Conservation (phyloP, 53 echinoderm and acorn worm species). For the Holothuria scabra region DNA sequence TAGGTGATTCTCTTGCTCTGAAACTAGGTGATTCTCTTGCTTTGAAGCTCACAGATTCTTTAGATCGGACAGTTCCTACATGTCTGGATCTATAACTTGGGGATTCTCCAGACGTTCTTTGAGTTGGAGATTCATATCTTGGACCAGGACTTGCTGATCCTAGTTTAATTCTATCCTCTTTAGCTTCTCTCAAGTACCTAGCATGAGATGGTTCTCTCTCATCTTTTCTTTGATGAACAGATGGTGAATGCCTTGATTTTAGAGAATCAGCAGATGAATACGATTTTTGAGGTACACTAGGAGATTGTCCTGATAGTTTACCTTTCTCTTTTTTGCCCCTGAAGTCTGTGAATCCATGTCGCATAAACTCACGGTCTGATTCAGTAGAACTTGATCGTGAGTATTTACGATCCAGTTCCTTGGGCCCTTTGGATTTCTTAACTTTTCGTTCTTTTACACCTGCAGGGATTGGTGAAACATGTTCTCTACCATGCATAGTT, state of each 20-base stretch:
- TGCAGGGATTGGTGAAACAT: neutral
- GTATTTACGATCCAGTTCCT: conserved; percentile 28
- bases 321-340: conserved; percentile 13
- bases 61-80: neutral
- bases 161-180: conserved; percentile 13
- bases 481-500: too few species aligned
- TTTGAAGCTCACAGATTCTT: conserved; percentile 10
- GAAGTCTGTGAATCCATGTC: conserved; percentile 8
- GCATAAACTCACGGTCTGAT: conserved; percentile 48
- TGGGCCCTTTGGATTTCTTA: conserved; percentile 33
- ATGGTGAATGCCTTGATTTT: conserved; percentile 6
- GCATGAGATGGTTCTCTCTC: conserved; percentile 10
- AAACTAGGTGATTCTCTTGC: conserved; percentile 11
- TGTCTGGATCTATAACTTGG: conserved; percentile 23
- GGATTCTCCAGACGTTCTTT: conserved; percentile 18
- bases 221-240: neutral
- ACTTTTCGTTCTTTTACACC: conserved; percentile 10
- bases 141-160: conserved; percentile 11
- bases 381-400: conserved; percentile 38
- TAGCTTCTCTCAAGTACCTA: conserved; percentile 36
- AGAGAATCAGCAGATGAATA: neutral
- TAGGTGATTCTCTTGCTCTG: conserved; percentile 24
- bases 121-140: conserved; percentile 14
- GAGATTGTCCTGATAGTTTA: neutral
- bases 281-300: neutral